phyloP scores from a whole-genome alignment of 2,113 vertebrate genomes.

The Potamarius usumacintae region DNA sequence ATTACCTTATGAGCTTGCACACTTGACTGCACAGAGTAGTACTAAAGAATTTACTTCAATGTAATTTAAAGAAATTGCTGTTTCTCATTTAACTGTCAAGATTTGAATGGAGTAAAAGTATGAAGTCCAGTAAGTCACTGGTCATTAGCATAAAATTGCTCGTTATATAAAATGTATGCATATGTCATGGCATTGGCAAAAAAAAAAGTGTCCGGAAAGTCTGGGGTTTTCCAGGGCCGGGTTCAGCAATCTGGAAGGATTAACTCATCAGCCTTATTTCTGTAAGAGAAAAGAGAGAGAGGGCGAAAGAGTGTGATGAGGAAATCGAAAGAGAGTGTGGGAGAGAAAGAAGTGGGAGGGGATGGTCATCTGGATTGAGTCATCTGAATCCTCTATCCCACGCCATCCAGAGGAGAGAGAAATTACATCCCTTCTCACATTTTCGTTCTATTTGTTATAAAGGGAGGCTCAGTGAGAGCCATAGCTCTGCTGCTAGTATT shows the following conservation, averaged over 20 bases:
- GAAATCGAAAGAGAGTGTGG: background rate
- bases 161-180: background rate
- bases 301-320: slow-evolving; percentile 28
- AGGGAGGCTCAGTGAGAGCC: slow-evolving; percentile 2
- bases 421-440: slow-evolving; percentile 28
- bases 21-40: background rate
- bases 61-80: background rate
- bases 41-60: background rate
- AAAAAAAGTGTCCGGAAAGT: slow-evolving; percentile 59
- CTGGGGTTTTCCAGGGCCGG: slow-evolving; percentile 72
- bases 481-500: slow-evolving; percentile 19
- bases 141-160: background rate
- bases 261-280: slow-evolving; percentile 54
- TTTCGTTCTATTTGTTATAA: slow-evolving; percentile 39
- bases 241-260: slow-evolving; percentile 59
- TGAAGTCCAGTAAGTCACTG: background rate
- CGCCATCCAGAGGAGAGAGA: slow-evolving; percentile 26
- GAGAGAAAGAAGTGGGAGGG: background rate
- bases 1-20: background rate
- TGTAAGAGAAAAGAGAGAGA: slow-evolving; percentile 20
- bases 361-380: slow-evolving; percentile 34
- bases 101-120: background rate
- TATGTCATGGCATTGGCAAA: slow-evolving; percentile 15
- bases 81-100: background rate
- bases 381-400: slow-evolving; percentile 45